Conservation (phyloP, 2,888 invertebrate genomes). For the Argyresthia albistria region DNA sequence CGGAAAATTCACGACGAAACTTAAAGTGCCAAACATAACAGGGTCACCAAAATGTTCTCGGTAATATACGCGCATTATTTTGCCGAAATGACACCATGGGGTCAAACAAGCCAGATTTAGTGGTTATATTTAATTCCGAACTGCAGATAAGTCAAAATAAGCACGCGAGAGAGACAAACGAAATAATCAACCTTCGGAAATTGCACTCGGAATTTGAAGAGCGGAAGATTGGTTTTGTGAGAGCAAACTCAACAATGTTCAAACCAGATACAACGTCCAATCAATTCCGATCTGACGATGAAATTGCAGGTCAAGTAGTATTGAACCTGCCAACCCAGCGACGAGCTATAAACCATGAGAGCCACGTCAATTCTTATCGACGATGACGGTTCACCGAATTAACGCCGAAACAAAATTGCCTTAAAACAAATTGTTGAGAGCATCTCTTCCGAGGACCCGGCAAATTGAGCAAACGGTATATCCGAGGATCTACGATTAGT, state of each 20-base stretch:
- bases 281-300: neutral
- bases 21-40: neutral
- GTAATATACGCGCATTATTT: constrained; percentile 2
- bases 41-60: neutral
- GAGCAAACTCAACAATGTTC: no score
- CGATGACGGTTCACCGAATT: constrained; percentile 21
- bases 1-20: neutral
- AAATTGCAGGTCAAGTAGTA: neutral
- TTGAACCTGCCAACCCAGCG: constrained; percentile 5
- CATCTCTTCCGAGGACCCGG: constrained; percentile 2
- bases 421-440: constrained; percentile 10
- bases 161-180: neutral
- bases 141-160: neutral
- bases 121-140: neutral
- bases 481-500: constrained; percentile 9
- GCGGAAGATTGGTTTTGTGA: no score
- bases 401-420: constrained; percentile 19
- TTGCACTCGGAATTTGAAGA: no score
- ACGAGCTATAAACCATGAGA: neutral
- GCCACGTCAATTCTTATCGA: constrained; percentile 25
- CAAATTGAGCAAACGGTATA: constrained; percentile 10
- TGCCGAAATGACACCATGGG: neutral
- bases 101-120: neutral
- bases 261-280: no score
- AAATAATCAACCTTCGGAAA: no score